Evolutionary conservation across 2,797 vertebrate genomes (phyloP), one percentile per base, ranked within the genome.

Genomic region (Sarcoramphus papa): DNA sequence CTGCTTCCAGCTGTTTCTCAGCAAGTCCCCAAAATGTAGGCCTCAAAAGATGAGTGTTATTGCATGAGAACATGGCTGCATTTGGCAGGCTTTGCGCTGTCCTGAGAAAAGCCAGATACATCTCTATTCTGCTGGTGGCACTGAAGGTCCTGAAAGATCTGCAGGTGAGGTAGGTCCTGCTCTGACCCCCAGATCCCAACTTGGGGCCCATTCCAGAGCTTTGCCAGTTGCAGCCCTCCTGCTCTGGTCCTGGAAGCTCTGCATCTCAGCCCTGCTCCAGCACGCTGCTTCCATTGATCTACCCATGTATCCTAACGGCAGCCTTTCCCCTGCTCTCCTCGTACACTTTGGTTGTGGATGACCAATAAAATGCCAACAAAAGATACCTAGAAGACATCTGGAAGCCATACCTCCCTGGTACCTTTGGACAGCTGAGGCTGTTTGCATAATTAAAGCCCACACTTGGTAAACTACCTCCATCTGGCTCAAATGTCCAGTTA

Each of bases 221-320:
- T 64, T 80, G 68, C 33, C 40, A 75, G 33, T 41, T 56, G 41
- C 40, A 74, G 51, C 25, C 47, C 33, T 75, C 33, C 63, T 45
- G 31, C 18, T 70, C 47, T 50, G 14, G 33, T 56, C 47, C 41
- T 20, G 51, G 27, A 63, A n/a, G 67, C 62, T 59, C 67, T 75
- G 83, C 5, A 3, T 7, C 35, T n/a, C 73, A 57, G 25, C 43
- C 43, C 60, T 33, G 50, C 37, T 63, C 43, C 25, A 68, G 30
- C 54, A 41, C 0, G 1, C 45, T 28, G 12, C 53, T 41, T 8
- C 25, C 6, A 1, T 12, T 37, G 13, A 50, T 12, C 41, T 31
- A 7, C 56, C 41, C 16, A 3, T 23, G 14, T 19, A 51, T 43
- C 73, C 68, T 12, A 27, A 23, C 0, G 0, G 27, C 53, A 57